A percentile compares a stretch with the other conserved stretches of the same genome.
phyloP scores from a whole-genome alignment of 2,113 vertebrate genomes.

The Lamprotornis superbus region DNA sequence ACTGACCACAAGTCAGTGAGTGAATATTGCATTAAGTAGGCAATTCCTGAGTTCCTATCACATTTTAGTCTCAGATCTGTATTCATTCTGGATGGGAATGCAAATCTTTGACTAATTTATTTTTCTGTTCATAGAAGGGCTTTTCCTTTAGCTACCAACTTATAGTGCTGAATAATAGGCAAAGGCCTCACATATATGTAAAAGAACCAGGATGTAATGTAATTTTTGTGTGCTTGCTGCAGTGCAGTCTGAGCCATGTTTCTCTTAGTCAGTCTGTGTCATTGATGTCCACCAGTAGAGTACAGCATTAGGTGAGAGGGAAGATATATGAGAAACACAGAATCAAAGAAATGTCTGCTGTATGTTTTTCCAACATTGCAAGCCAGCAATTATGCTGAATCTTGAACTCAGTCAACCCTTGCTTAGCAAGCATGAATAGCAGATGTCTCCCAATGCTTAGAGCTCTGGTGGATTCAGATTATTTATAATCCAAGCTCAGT shows the following conservation, averaged over 20 bases:
- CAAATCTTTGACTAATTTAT: background rate
- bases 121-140: background rate
- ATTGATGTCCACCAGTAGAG: background rate
- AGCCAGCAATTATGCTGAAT: background rate
- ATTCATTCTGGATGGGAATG: background rate
- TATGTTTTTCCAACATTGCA: background rate
- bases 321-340: background rate
- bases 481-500: background rate
- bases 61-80: background rate
- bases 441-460: background rate
- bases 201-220: background rate
- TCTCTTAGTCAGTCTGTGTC: background rate
- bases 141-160: background rate
- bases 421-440: background rate
- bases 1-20: background rate
- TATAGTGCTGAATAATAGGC: background rate
- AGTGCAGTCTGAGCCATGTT: background rate
- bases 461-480: background rate
- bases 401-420: background rate
- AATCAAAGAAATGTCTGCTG: background rate
- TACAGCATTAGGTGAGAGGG: background rate
- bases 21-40: background rate
- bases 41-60: background rate
- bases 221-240: background rate
- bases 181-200: background rate